Base-by-base conservation (phyloP, 2,113 vertebrate genomes). In the Halichoeres trimaculatus region DNA sequence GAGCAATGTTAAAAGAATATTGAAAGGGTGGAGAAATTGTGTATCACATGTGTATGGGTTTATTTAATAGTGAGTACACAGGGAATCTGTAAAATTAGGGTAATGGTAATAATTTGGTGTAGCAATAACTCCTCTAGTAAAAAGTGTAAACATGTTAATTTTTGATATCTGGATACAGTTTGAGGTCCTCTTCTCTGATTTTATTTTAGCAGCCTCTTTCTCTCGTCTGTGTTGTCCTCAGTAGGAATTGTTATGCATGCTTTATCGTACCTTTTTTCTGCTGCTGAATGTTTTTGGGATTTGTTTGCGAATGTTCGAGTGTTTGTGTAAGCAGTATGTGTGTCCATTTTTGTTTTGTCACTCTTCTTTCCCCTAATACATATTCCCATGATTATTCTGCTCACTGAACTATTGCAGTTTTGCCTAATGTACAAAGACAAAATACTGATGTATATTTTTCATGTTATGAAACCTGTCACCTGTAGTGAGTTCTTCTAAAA, bases 401-500 rank as follows among this genome's bases (percentile, higher is more conserved):
- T 91, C 89, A 82, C 83, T 86, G 86, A 90, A 88, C 91, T 93
- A 93, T 89, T 93, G 88, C 93, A 91, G 90, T 90, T 95, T 95
- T 95, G 94, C 95, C 92, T 95, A 93, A 93, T 98, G 97, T 99
- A 97, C 94, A 98, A 97, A 98, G 95, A 97, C 89, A 93, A 94
- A 96, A 96, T 96, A 92, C 95, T 94, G 94, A 96, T 99, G 96
- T 98, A 98, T 98, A 98, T 98, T 98, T 94, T 98, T 97, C 95
- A 96, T 98, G 96, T 98, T 96, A 97, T 96, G 95, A 94, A 97
- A 95, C 94, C 95, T 95, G 95, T 98, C 95, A 95, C 95, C 96
- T 97, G 96, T 97, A 96, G 96, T 97, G 94, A 96, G 95, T 96
- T 98, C 96, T 97, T 98, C 95, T 95, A 96, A 97, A 98, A 97